These are phyloP conservation scores for Troides aeacus DNA, from an alignment of 2,888 invertebrate genomes.

Conservation along the genomic window DNA sequence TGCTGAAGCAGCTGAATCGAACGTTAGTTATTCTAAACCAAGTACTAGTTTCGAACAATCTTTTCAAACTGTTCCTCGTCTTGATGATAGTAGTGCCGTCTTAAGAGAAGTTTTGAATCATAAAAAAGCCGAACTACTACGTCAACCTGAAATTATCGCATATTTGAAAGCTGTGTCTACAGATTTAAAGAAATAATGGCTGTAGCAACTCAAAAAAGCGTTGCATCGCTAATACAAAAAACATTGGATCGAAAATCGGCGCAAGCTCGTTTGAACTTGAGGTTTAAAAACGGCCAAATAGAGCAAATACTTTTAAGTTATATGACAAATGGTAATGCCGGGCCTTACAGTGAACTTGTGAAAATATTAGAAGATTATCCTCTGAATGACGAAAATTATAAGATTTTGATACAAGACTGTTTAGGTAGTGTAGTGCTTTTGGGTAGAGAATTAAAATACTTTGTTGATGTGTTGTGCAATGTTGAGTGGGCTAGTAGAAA, in stretches of 20 bases:
- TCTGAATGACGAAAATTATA: conserved; percentile 67
- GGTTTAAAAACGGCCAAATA: conserved; percentile 67
- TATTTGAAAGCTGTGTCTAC: conserved; percentile 64
- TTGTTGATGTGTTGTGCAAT: conserved; percentile 61
- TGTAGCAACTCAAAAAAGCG: conserved; percentile 60
- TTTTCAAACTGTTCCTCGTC: conserved; percentile 43
- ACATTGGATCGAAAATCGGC: conserved; percentile 66
- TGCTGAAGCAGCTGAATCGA: conserved; percentile 55
- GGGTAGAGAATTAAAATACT: conserved; percentile 60
- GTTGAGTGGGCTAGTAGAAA: conserved; percentile 63
- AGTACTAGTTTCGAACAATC: conserved; percentile 62
- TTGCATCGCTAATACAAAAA: conserved; percentile 69
- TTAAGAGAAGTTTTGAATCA: conserved; percentile 71
- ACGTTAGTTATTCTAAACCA: conserved; percentile 58
- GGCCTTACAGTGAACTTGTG: conserved; percentile 70
- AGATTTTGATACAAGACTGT: conserved; percentile 64
- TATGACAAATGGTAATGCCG: conserved; percentile 56
- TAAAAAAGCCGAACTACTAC: conserved; percentile 70
- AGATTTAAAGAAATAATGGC: conserved; percentile 74
- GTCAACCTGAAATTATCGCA: conserved; percentile 72
- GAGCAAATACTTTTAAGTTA: conserved; percentile 66
- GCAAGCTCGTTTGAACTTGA: conserved; percentile 61
- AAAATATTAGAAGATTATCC: conserved; percentile 66
- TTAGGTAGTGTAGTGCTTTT: conserved; percentile 63
- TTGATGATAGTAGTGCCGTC: conserved; percentile 67